Conservation (phyloP, 2,888 invertebrate species). For the Hybos culiciformis region DNA sequence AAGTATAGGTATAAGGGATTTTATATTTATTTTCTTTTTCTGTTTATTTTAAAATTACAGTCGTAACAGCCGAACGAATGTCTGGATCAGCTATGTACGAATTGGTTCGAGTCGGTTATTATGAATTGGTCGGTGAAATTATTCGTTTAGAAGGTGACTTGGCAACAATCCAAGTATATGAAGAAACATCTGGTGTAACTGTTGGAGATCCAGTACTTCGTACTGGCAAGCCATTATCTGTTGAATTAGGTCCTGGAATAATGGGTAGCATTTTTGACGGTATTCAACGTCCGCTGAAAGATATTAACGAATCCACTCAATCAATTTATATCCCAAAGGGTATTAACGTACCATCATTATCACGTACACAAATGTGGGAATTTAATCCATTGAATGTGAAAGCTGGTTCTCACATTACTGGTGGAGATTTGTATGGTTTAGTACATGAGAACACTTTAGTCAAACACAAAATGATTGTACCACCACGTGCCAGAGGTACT, state of each 20-base stretch:
- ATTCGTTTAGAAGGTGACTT: constrained; percentile 98
- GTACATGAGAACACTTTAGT: constrained; percentile 97
- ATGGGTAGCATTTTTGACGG: constrained; percentile 99
- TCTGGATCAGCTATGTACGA: constrained; percentile 99
- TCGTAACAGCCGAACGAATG: constrained; percentile 99
- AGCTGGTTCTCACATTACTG: constrained; percentile 95
- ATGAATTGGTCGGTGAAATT: constrained; percentile 97
- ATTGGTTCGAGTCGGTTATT: constrained; percentile 95
- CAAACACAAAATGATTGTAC: constrained; percentile 91
- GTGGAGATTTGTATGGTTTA: constrained; percentile 91
- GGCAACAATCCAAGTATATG: constrained; percentile 98
- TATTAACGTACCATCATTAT: constrained; percentile 85
- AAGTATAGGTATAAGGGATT: background rate
- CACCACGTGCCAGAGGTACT: constrained; percentile 90
- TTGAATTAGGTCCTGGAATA: constrained; percentile 97
- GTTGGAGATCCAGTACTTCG: constrained; percentile 98
- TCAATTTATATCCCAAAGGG: constrained; percentile 99
- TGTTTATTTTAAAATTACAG: constrained; percentile 38
- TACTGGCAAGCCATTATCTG: constrained; percentile 97
- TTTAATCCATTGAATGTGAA: constrained; percentile 75
- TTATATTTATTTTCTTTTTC: background rate
- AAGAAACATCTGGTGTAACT: constrained; percentile 95
- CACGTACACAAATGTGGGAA: constrained; percentile 75
- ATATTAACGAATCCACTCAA: constrained; percentile 82
- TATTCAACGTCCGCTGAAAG: constrained; percentile 96